Evolutionary conservation across 2,113 vertebrate species (phyloP).

Genomic region (Passer domesticus): DNA sequence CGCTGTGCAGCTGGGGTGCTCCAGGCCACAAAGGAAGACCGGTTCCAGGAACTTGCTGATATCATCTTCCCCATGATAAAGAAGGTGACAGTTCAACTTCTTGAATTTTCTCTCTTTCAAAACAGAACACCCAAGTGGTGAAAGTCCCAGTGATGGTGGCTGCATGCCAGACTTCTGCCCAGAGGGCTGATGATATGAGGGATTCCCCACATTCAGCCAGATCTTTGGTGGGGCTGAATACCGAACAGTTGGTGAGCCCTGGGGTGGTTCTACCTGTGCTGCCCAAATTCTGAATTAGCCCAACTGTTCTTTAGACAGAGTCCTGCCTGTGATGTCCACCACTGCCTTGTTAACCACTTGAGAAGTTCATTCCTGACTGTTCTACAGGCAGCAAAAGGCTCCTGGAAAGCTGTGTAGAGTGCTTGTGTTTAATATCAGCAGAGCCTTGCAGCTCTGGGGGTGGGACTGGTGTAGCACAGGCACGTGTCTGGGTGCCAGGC

Average conservation of each 20-base stretch:
- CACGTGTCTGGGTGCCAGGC: background rate
- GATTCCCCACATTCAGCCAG: background rate
- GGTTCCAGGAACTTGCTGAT: slow-evolving; percentile 85
- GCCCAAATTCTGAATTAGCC: background rate
- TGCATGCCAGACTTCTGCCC: background rate
- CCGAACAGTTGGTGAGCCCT: background rate
- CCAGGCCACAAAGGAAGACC: slow-evolving; percentile 86
- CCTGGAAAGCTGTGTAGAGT: background rate
- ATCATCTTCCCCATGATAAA: slow-evolving; percentile 91
- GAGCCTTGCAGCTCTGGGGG: background rate
- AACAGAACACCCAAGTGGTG: background rate
- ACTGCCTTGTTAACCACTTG: background rate
- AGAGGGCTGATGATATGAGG: background rate
- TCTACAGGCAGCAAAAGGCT: background rate
- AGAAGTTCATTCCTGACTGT: background rate
- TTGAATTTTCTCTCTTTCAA: background rate
- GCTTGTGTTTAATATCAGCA: background rate
- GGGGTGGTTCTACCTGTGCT: background rate
- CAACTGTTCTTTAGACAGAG: background rate
- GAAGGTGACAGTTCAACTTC: slow-evolving; percentile 79
- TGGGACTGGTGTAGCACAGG: accelerated
- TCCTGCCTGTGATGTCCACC: background rate
- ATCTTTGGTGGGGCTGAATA: background rate
- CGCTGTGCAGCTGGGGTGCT: slow-evolving; percentile 84
- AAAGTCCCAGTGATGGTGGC: background rate